Percentiles rank a stretch among this genome's conserved stretches.
These are phyloP conservation scores for Rambutsinella grinnellia DNA, from an alignment of 2,888 invertebrate genomes.

Conservation along the genomic window DNA sequence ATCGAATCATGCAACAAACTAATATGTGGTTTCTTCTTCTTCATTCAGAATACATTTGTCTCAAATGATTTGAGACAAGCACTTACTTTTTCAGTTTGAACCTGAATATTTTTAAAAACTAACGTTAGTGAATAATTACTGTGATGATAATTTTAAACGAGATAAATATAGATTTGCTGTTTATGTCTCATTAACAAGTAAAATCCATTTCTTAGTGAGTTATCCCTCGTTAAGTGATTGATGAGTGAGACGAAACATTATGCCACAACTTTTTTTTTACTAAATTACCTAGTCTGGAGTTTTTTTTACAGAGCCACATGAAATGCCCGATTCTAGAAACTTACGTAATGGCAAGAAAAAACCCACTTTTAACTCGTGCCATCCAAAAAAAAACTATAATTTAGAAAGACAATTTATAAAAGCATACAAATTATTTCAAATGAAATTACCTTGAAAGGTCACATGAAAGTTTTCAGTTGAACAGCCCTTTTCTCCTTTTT, in stretches of 20 bases:
- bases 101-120: not conserved
- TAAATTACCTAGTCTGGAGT: too few relatives aligned
- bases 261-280: too few relatives aligned
- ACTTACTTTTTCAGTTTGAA: not conserved
- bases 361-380: not conserved
- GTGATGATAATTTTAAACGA: too few relatives aligned
- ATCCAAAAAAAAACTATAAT: too few relatives aligned
- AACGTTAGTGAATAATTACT: too few relatives aligned
- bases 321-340: not conserved
- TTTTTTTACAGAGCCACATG: not conserved
- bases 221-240: too few relatives aligned
- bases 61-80: not conserved
- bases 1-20: not conserved
- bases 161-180: too few relatives aligned
- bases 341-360: not conserved
- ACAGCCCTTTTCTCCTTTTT: not conserved
- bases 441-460: conserved; percentile 49
- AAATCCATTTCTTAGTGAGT: too few relatives aligned
- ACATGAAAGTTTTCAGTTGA: conserved; percentile 18
- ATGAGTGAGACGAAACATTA: too few relatives aligned
- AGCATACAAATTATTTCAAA: conserved; percentile 28
- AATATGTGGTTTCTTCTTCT: not conserved
- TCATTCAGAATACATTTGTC: not conserved
- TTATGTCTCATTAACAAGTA: too few relatives aligned
- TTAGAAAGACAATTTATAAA: too few relatives aligned